These are phyloP conservation scores for Pterocles burchelli DNA, from an alignment of 2,113 vertebrate species.

Conservation along the genomic window DNA sequence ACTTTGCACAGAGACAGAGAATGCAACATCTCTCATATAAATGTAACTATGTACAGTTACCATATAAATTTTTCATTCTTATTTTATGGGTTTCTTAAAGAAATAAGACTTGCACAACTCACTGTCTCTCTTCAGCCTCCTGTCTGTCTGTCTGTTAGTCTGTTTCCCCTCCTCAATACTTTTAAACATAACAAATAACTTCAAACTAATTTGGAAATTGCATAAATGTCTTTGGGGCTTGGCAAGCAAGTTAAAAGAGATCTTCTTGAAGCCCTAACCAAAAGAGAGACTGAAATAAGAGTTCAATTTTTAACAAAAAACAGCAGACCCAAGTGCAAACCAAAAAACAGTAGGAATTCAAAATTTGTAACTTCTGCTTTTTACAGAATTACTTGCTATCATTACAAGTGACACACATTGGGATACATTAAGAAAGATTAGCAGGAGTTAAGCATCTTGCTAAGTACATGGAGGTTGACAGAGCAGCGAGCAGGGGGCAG, in stretches of 20 bases:
- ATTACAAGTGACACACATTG: background rate
- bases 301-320: background rate
- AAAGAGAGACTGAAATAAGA: background rate
- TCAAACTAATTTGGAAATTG: background rate
- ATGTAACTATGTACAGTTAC: background rate
- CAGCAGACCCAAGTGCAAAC: background rate
- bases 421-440: background rate
- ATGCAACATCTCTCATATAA: background rate
- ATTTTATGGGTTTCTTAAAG: background rate
- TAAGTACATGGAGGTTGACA: background rate
- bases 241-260: background rate
- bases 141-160: background rate
- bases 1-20: background rate
- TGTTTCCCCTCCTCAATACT: background rate
- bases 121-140: background rate
- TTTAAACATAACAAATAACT: background rate
- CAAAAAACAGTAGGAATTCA: background rate
- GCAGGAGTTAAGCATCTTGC: background rate
- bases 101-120: background rate
- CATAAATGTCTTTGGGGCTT: background rate
- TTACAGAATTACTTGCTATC: background rate
- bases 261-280: background rate
- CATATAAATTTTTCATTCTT: background rate
- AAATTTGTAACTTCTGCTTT: background rate
- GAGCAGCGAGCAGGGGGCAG: background rate